These are phyloP conservation scores for Ceratitis capitata DNA, from an alignment of 1,140 invertebrate genomes.

Conservation along the genomic window DNA sequence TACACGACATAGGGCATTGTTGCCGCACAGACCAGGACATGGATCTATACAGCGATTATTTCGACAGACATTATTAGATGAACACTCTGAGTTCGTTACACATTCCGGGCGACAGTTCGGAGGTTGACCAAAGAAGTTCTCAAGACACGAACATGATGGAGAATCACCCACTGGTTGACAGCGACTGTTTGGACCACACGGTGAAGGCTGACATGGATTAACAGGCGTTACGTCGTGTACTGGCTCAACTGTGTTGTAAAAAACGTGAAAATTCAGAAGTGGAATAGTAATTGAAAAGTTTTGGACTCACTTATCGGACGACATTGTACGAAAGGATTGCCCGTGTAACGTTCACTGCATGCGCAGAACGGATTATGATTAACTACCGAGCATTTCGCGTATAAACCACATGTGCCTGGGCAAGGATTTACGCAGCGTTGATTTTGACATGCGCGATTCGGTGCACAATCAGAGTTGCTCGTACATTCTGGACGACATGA, in stretches of 20 bases:
- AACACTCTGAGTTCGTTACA: slow-evolving; percentile 73
- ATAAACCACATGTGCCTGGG: slow-evolving; percentile 74
- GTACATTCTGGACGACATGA: slow-evolving; percentile 74
- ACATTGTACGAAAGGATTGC: slow-evolving; percentile 71
- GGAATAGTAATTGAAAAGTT: background rate
- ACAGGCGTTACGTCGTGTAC: slow-evolving; percentile 50
- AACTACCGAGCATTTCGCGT: slow-evolving; percentile 71
- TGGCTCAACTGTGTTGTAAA: slow-evolving; percentile 52
- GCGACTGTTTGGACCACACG: slow-evolving; percentile 80
- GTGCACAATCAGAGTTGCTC: slow-evolving; percentile 74
- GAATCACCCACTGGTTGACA: slow-evolving; percentile 72
- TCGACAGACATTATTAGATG: slow-evolving; percentile 70
- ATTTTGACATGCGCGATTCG: slow-evolving; percentile 74
- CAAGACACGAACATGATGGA: slow-evolving; percentile 72
- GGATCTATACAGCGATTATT: slow-evolving; percentile 76
- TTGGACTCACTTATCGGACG: slow-evolving; percentile 71
- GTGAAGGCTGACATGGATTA: slow-evolving; percentile 78
- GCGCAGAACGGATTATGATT: slow-evolving; percentile 76
- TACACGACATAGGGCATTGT: slow-evolving; percentile 76
- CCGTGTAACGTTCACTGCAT: slow-evolving; percentile 69
- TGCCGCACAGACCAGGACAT: slow-evolving; percentile 80
- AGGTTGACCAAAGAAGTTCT: slow-evolving; percentile 72
- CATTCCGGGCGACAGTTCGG: slow-evolving; percentile 77
- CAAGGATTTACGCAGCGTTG: slow-evolving; percentile 77
- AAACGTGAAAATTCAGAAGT: background rate